Evolutionary conservation across 2,888 invertebrate genomes (phyloP), one percentile per base, ranked within the genome.

Genomic region (Camptogramma bilineatum): DNA sequence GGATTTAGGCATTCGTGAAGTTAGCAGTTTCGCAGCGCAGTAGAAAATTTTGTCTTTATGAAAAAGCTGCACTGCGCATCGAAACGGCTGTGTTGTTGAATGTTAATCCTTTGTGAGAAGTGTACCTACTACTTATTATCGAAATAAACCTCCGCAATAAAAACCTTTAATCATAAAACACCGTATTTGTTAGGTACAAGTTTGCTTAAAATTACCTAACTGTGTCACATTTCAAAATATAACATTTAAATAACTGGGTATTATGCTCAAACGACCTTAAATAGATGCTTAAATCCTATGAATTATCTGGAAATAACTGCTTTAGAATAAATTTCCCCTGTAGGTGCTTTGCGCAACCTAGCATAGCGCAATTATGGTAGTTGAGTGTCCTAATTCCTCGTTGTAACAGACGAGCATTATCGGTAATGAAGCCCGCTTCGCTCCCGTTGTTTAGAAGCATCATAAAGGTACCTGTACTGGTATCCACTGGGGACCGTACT

Each of bases 371-470:
- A 81, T 80, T 76, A 76, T 72, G 61, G 69, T 62, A 67, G 72
- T 68, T 70, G 63, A 64, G 63, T 69, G 70, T 61, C 73, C 74
- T 76, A 77, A 79, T 80, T 76, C 71, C 73, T 68, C 71, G 73
- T 70, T 78, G 76, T 77, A 78, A 76, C 79, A 78, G 76, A 56
- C 53, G 53, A 61, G 47, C 73, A 74, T 79, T 79, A 77, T 74
- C 77, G 73, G 74, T 81, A 83, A 80, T 80, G 78, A 78, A 78
- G 73, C 64, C 54, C 60, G 55, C 64, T 13, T 39, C 13, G 34
- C 34, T 69, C 66, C 64, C 70, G 80, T 83, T 86, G 82, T 82
- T 84, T 84, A 84, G 82, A 80, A 72, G 72, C 76, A 77, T 76
- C 77, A 78, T 73, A 78, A 76, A 71, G 34, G 79, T 80, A 86